Evolutionary conservation across 2,888 invertebrate species (phyloP).

Genomic region (Abscondita cerata): DNA sequence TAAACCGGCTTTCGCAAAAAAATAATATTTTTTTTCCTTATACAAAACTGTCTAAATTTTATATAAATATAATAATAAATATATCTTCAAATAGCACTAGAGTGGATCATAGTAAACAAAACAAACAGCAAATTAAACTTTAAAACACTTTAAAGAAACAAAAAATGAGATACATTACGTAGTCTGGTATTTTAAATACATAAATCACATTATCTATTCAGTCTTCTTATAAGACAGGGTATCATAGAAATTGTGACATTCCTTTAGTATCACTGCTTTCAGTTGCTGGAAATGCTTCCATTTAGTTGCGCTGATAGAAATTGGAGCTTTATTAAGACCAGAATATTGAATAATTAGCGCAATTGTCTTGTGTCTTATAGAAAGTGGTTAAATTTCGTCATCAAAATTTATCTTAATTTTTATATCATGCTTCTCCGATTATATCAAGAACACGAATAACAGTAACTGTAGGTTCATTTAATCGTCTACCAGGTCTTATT

Average conservation of each 20-base stretch:
- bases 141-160: neutral
- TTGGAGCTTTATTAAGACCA: neutral
- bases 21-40: neutral
- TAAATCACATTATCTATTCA: neutral
- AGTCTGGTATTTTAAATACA: neutral
- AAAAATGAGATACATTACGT: neutral
- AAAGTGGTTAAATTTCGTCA: neutral
- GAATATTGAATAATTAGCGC: neutral
- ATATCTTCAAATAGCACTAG: neutral
- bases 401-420: neutral
- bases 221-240: neutral
- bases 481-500: neutral
- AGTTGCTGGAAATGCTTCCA: neutral
- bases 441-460: neutral
- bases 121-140: neutral
- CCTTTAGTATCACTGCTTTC: neutral
- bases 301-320: neutral
- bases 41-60: neutral
- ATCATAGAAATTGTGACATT: neutral
- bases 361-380: neutral
- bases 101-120: neutral
- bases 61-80: neutral
- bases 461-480: neutral
- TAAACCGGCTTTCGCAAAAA: neutral
- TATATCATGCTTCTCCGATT: neutral